Percentiles rank a stretch among this genome's conserved stretches.
phyloP scores from a whole-genome alignment of 2,888 invertebrate species.

The Apamea crenata region DNA sequence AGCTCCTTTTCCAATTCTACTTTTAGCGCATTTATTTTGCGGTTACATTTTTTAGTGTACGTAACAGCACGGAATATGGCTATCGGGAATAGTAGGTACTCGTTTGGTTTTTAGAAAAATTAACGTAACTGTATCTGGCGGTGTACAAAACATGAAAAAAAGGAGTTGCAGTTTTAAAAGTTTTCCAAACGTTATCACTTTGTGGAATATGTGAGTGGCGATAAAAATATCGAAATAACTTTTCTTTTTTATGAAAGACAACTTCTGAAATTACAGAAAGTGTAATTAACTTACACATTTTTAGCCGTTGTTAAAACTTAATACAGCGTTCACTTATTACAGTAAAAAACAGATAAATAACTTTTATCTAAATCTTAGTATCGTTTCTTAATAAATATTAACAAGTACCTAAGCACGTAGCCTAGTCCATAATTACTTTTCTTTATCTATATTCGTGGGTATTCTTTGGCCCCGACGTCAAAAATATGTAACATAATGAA shows the following conservation, averaged over 20 bases:
- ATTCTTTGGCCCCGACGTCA: neutral
- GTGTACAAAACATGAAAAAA: neutral
- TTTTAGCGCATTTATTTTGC: neutral
- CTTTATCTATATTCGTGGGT: neutral
- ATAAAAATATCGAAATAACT: neutral
- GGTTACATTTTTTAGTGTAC: neutral
- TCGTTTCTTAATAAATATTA: neutral
- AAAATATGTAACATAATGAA: slow-evolving; percentile 2
- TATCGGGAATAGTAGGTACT: slow-evolving; percentile 1
- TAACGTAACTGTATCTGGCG: neutral
- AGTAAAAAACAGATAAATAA: slow-evolving; percentile 13
- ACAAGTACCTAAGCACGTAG: neutral
- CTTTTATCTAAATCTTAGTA: slow-evolving; percentile 21
- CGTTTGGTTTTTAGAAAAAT: neutral
- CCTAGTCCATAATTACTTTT: slow-evolving; percentile 9
- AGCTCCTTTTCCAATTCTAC: neutral
- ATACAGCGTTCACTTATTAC: neutral
- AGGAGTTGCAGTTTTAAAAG: neutral
- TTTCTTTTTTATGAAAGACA: neutral
- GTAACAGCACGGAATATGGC: neutral
- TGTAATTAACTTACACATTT: neutral
- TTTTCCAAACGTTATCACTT: neutral
- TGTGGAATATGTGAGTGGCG: neutral
- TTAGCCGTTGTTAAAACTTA: slow-evolving; percentile 1
- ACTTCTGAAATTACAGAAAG: neutral